Evolutionary conservation across 2,113 vertebrate species (phyloP).

Genomic region (Corynorhinus townsendii): DNA sequence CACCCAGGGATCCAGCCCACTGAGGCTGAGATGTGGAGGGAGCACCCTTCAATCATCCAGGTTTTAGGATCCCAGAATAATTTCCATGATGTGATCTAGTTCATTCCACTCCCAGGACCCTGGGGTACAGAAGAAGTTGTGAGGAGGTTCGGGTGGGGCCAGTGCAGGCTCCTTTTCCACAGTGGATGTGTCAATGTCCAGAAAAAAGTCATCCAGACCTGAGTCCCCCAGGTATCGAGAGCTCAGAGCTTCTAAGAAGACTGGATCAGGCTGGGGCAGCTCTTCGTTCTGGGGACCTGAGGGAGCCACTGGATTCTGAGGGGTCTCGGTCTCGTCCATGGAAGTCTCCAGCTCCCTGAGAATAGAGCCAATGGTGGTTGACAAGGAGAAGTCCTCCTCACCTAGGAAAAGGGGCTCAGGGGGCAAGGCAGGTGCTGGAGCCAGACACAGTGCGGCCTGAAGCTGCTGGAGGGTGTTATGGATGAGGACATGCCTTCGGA

Average conservation of each 20-base stretch:
- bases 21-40: neutral
- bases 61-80: conserved; percentile 82
- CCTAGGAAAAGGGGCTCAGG: conserved; percentile 48
- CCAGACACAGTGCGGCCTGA: conserved; percentile 60
- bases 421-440: conserved; percentile 33
- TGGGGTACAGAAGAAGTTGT: conserved; percentile 58
- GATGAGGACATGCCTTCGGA: conserved; percentile 85
- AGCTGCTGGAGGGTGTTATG: conserved; percentile 87
- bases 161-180: conserved; percentile 79
- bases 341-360: conserved; percentile 83
- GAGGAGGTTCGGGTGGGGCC: conserved; percentile 59
- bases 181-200: conserved; percentile 85
- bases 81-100: conserved; percentile 84
- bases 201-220: conserved; percentile 83
- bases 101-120: conserved; percentile 79
- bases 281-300: neutral
- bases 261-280: conserved; percentile 45
- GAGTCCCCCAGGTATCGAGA: conserved; percentile 79
- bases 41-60: neutral
- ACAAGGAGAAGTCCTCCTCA: conserved; percentile 54
- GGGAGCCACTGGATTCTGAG: neutral
- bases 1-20: neutral
- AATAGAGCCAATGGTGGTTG: conserved; percentile 77
- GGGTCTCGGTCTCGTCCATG: conserved; percentile 68
- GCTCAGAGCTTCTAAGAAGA: conserved; percentile 76